These are phyloP conservation scores for Mya arenaria DNA, from an alignment of 1,140 invertebrate genomes.

Conservation along the genomic window DNA sequence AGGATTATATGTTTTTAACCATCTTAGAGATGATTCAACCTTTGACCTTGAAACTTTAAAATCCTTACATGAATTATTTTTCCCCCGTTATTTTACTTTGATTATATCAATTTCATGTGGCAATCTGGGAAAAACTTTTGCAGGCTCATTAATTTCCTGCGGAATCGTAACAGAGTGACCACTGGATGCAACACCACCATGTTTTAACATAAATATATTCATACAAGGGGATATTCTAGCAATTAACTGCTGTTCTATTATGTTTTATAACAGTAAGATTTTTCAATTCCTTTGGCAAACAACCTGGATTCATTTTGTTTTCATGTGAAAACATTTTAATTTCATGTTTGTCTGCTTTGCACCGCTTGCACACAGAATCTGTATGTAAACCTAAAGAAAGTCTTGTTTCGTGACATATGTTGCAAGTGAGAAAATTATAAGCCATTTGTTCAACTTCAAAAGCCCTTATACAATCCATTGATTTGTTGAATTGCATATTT, in stretches of 20 bases:
- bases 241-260: not conserved
- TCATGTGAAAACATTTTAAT: constrained; percentile 54
- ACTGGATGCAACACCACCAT: constrained; percentile 9
- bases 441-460: constrained; percentile 53
- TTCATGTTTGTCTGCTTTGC: constrained; percentile 12
- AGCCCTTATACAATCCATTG: constrained; percentile 48
- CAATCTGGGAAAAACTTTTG: constrained; percentile 32
- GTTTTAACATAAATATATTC: not conserved
- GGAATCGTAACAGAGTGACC: constrained; percentile 32
- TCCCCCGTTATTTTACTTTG: constrained; percentile 27
- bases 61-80: constrained; percentile 42
- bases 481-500: constrained; percentile 36
- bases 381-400: constrained; percentile 16
- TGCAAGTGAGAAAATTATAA: constrained; percentile 20
- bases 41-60: constrained; percentile 21
- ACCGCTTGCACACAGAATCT: constrained; percentile 21
- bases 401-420: constrained; percentile 36
- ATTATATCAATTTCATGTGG: constrained; percentile 25
- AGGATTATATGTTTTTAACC: constrained; percentile 33
- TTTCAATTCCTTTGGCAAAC: constrained; percentile 6
- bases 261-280: not conserved
- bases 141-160: constrained; percentile 38
- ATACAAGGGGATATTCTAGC: not conserved
- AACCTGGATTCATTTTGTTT: constrained; percentile 50
- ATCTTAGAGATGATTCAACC: constrained; percentile 22